Base-by-base conservation (phyloP, 2,797 vertebrate species). In the Calcarius lapponicus region DNA sequence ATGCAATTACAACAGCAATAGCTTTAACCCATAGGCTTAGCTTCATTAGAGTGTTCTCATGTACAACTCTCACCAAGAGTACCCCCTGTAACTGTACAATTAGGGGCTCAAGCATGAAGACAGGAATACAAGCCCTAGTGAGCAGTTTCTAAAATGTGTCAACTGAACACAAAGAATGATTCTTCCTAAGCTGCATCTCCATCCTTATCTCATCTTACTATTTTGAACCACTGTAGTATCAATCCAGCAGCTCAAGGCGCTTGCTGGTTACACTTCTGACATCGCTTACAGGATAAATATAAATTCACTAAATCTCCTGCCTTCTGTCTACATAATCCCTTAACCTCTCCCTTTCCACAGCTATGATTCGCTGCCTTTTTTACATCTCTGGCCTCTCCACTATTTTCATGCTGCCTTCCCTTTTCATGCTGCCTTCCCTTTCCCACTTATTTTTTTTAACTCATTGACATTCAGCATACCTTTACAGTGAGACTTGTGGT, bases 271-370 rank as follows among this genome's bases (percentile, higher is more conserved):
- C 7, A 1, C 84, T 90, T 91, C 86, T 92, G 80, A 97, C 95
- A 95, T 93, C 2, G 8, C 86, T 96, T 92, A 90, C 36, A 72
- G 89, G 96, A 97, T 97, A 97, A 97, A 95, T 96, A 97, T 91
- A 97, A 96, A 97, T 96, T 96, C 96, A 95, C 85, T 97, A 97
- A 95, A 94, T 95, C 96, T 96, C 88, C 87, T 90, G 93, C 90
- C 95, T 95, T 61, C 91, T 58, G 60, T 58, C 90, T 85, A 51
- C 85, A 90, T 92, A 95, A 88, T 95, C 93, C 76, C 54, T 92
- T 87, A 93, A 86, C 79, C 90, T 94, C 95, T 92, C 75, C 80
- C 69, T 88, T 94, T 88, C 95, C 29, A 0, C 47, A 85, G 70
- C 76, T 45, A 34, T 9, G 21, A n/a, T 66, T 57, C 69, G 31